These are phyloP conservation scores for Lithobates pipiens DNA, from an alignment of 2,797 vertebrate species.

Conservation along the genomic window DNA sequence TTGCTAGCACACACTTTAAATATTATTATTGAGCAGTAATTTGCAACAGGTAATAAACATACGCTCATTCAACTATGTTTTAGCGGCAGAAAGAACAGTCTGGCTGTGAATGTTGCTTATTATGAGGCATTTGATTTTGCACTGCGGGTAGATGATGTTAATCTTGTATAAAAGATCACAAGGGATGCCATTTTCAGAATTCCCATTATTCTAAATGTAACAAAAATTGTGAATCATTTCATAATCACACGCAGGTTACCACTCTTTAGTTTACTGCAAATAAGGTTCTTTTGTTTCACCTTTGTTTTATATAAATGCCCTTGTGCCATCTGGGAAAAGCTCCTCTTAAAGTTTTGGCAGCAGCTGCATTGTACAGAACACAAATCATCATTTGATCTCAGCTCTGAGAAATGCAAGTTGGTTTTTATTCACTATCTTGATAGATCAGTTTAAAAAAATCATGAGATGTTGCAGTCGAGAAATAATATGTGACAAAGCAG, in stretches of 20 bases:
- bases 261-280: slow-evolving; percentile 32
- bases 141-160: slow-evolving; percentile 26
- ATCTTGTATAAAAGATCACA: slow-evolving; percentile 31
- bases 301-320: slow-evolving; percentile 60
- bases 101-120: slow-evolving; percentile 20
- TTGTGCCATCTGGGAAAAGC: slow-evolving; percentile 10
- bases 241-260: slow-evolving; percentile 55
- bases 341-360: slow-evolving; percentile 51
- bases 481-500: not conserved
- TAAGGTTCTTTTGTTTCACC: slow-evolving; percentile 54
- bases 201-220: slow-evolving; percentile 52
- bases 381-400: slow-evolving; percentile 50
- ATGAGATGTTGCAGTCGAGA: slow-evolving; percentile 35
- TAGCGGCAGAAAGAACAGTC: not conserved
- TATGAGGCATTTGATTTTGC: slow-evolving; percentile 25
- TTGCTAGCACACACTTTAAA: too few species aligned
- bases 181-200: slow-evolving; percentile 35
- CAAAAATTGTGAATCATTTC: slow-evolving; percentile 43
- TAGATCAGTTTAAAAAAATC: slow-evolving; percentile 54
- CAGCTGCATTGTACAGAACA: slow-evolving; percentile 5
- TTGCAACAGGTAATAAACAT: too few species aligned
- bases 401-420: slow-evolving; percentile 52
- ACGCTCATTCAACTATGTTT: too few species aligned
- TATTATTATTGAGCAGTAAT: too few species aligned
- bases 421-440: slow-evolving; percentile 50